Percentiles rank a stretch among this genome's conserved stretches.
These are phyloP conservation scores for Reticulitermes lucifugus DNA, from an alignment of 2,888 invertebrate species.

Conservation along the genomic window DNA sequence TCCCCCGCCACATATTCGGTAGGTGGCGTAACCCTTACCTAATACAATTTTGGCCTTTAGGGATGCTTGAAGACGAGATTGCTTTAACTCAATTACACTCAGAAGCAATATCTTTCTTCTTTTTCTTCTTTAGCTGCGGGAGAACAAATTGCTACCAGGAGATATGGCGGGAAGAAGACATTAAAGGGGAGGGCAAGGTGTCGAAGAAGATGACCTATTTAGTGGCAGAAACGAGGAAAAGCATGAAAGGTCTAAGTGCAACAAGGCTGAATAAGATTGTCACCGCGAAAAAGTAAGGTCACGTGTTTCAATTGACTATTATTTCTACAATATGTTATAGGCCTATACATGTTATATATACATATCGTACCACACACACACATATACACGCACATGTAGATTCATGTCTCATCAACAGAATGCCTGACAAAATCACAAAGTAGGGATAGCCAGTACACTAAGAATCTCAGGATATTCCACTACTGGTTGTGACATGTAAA, in stretches of 20 bases:
- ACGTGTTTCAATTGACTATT: too few species aligned
- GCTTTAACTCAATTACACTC: constrained; percentile 39
- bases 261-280: too few species aligned
- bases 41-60: constrained; percentile 12
- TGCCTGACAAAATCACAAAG: too few species aligned
- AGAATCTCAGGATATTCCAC: too few species aligned
- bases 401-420: too few species aligned
- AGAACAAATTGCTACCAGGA: constrained; percentile 18
- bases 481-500: too few species aligned
- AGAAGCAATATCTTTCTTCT: background rate
- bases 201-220: constrained; percentile 11
- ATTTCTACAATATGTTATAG: too few species aligned
- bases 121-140: background rate
- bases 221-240: background rate
- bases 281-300: too few species aligned
- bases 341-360: too few species aligned
- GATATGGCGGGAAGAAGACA: background rate
- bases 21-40: constrained; percentile 3
- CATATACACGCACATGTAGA: too few species aligned
- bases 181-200: background rate
- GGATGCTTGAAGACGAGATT: background rate
- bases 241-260: constrained; percentile 10
- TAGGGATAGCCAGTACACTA: too few species aligned
- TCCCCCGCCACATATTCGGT: background rate
- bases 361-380: too few species aligned